A percentile compares a stretch with the other conserved stretches of the same genome.
These are phyloP conservation scores for Caenorhabditis imperialis DNA, from an alignment of 2,888 invertebrate species.

Conservation along the genomic window DNA sequence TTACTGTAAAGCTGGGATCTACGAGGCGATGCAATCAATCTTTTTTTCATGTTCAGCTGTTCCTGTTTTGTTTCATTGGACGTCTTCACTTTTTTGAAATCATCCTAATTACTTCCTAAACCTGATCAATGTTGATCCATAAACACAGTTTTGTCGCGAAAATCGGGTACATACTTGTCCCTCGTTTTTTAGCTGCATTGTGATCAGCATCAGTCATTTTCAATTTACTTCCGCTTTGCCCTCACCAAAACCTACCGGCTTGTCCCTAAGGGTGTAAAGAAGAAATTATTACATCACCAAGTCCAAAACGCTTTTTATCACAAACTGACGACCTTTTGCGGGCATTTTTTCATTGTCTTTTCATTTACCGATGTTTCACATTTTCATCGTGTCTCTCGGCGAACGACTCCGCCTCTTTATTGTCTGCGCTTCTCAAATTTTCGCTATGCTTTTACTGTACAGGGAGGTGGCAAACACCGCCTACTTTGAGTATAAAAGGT, in stretches of 20 bases:
- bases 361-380: constrained; percentile 33
- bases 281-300: constrained; percentile 47
- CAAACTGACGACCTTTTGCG: constrained; percentile 52
- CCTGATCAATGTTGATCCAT: constrained; percentile 38
- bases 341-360: constrained; percentile 48
- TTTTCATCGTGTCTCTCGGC: constrained; percentile 33
- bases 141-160: constrained; percentile 19
- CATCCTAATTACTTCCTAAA: constrained; percentile 40
- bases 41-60: constrained; percentile 32
- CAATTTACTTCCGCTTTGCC: constrained; percentile 38
- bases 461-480: constrained; percentile 45
- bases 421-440: constrained; percentile 17
- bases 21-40: constrained; percentile 41
- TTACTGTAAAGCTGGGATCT: constrained; percentile 41
- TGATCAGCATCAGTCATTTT: constrained; percentile 39
- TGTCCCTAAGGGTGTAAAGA: constrained; percentile 32
- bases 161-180: constrained; percentile 38
- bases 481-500: constrained; percentile 50
- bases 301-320: constrained; percentile 48
- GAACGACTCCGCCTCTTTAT: constrained; percentile 48
- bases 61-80: constrained; percentile 30
- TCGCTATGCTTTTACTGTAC: constrained; percentile 15
- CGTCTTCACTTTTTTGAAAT: constrained; percentile 21
- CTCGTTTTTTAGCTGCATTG: constrained; percentile 16
- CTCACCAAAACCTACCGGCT: constrained; percentile 42